phyloP scores from a whole-genome alignment of 2,888 invertebrate genomes.

The Eupithecia dodoneata region DNA sequence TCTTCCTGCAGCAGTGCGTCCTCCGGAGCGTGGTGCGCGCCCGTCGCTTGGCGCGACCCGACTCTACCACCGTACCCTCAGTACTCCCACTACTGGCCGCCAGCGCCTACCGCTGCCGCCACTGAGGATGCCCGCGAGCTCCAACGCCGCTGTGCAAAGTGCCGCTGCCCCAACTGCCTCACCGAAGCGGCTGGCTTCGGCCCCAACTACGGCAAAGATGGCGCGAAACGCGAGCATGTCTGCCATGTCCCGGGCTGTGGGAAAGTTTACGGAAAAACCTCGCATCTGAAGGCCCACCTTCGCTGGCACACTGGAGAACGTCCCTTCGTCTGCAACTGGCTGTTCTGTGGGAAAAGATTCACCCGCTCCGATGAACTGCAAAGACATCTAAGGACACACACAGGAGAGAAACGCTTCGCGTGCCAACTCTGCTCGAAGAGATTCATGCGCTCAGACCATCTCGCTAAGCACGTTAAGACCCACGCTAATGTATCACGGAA shows the following conservation, averaged over 20 bases:
- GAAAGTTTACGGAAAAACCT: constrained; percentile 96
- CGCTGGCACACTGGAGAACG: constrained; percentile 97
- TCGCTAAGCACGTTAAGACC: constrained; percentile 96
- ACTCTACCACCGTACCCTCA: constrained; percentile 73
- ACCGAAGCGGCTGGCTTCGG: constrained; percentile 91
- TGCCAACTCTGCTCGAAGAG: constrained; percentile 94
- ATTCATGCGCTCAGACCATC: constrained; percentile 96
- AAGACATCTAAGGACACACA: constrained; percentile 94
- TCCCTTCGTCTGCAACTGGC: constrained; percentile 95
- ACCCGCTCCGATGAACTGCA: constrained; percentile 96
- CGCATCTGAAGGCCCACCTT: constrained; percentile 95
- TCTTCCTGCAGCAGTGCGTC: constrained; percentile 78
- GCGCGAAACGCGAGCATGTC: constrained; percentile 91
- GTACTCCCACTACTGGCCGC: constrained; percentile 79
- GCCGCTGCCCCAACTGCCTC: constrained; percentile 92
- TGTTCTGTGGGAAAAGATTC: constrained; percentile 95
- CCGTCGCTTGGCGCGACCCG: constrained; percentile 71
- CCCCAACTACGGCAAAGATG: constrained; percentile 89
- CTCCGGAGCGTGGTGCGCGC: constrained; percentile 70
- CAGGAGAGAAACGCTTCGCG: constrained; percentile 94
- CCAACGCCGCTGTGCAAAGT: constrained; percentile 89
- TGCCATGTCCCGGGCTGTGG: constrained; percentile 95
- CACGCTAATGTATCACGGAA: constrained; percentile 88
- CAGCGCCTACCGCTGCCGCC: constrained; percentile 69
- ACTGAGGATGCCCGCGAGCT: constrained; percentile 81